phyloP scores from a whole-genome alignment of 2,113 vertebrate species.

The Sinocyclocheilus anshuiensis region DNA sequence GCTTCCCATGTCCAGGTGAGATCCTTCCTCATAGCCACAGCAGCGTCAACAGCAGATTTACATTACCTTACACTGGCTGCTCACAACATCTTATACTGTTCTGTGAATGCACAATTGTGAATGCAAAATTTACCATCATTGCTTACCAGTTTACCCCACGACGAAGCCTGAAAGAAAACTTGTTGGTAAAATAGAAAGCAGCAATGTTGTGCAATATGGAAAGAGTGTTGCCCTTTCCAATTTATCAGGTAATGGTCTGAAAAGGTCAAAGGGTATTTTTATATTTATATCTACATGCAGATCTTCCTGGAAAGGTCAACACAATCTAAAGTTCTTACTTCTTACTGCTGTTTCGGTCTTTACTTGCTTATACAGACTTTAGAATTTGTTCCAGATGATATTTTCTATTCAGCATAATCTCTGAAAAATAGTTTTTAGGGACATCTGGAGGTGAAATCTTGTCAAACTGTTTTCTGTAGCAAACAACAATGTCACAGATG shows the following conservation, averaged over 20 bases:
- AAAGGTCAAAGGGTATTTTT: constrained; percentile 11
- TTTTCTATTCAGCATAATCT: not conserved
- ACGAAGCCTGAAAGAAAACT: constrained; percentile 26
- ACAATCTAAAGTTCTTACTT: not conserved
- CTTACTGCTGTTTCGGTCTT: not conserved
- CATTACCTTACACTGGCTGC: not conserved
- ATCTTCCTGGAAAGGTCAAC: constrained; percentile 32
- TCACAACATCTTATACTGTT: not conserved
- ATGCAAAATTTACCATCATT: not conserved
- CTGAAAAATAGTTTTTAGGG: not conserved
- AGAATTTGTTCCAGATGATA: not conserved
- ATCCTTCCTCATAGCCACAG: not conserved
- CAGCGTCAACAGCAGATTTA: not conserved
- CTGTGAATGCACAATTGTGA: not conserved
- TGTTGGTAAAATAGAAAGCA: not conserved
- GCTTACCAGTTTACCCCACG: constrained; percentile 13
- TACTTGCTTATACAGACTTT: not conserved
- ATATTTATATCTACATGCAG: not conserved
- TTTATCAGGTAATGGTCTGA: not conserved
- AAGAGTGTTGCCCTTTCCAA: not conserved
- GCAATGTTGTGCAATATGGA: not conserved
- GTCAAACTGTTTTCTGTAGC: not conserved
- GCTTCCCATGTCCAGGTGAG: constrained; percentile 56
- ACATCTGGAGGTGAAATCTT: not conserved
- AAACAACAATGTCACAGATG: not conserved